Evolutionary conservation across 2,113 vertebrate genomes (phyloP).

Genomic region (Ammospiza caudacuta): DNA sequence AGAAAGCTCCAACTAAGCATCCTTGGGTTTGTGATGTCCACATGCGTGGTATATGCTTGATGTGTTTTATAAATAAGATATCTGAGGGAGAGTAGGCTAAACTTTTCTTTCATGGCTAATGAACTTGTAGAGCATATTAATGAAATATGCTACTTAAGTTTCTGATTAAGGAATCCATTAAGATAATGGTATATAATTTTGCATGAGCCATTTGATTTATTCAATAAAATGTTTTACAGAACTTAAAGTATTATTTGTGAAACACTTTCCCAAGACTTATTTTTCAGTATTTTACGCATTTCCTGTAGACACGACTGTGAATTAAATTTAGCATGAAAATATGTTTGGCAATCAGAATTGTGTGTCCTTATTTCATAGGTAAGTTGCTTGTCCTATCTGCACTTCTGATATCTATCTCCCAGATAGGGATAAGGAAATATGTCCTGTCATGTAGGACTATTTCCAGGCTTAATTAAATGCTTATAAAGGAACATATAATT

Average conservation of each 20-base stretch:
- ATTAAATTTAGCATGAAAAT: not conserved
- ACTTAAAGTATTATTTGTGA: not conserved
- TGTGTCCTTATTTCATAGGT: not conserved
- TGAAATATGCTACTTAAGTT: not conserved
- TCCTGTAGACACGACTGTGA: not conserved
- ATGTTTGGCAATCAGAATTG: not conserved
- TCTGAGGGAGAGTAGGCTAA: not conserved
- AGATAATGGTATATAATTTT: not conserved
- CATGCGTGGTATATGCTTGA: not conserved
- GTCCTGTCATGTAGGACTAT: not conserved
- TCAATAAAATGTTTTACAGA: not conserved
- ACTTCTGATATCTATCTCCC: not conserved
- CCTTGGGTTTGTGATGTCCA: not conserved
- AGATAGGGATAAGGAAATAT: not conserved
- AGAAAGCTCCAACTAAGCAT: not conserved
- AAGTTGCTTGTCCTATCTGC: not conserved
- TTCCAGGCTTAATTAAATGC: conserved; percentile 38
- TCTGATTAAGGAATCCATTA: not conserved
- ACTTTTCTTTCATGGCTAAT: not conserved
- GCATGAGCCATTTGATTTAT: not conserved
- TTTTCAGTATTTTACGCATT: not conserved
- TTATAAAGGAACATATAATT: not conserved
- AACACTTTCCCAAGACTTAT: not conserved
- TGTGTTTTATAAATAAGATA: not conserved
- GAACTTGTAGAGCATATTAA: not conserved